Evolutionary conservation across 2,888 invertebrate species (phyloP).

Genomic region (Urechis unicinctus): DNA sequence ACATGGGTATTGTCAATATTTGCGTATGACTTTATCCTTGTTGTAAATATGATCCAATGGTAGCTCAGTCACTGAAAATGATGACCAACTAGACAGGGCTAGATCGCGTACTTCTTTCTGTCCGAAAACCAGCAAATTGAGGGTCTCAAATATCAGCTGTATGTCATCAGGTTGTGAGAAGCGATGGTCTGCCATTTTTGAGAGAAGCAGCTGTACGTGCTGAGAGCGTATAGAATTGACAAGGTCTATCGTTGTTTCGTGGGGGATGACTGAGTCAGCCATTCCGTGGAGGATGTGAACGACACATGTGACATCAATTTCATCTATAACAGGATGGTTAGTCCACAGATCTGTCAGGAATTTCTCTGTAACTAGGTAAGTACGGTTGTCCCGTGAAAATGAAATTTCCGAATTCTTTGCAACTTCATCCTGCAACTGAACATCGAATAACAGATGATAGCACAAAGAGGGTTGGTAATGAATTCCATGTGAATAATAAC

Average conservation of each 20-base stretch:
- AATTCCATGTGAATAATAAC: too few species aligned
- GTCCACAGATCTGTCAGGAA: neutral
- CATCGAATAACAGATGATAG: too few species aligned
- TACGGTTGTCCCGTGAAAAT: neutral
- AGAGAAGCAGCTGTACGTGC: constrained; percentile 13
- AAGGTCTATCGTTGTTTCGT: constrained; percentile 11
- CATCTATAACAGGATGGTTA: too few species aligned
- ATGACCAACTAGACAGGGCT: constrained; percentile 5
- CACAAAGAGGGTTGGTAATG: too few species aligned
- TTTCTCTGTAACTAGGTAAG: neutral
- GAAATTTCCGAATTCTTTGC: too few species aligned
- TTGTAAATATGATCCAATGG: too few species aligned
- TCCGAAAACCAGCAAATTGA: constrained; percentile 11
- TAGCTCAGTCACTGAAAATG: too few species aligned
- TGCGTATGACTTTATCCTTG: too few species aligned
- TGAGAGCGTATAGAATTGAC: constrained; percentile 9
- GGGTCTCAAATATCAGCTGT: constrained; percentile 10
- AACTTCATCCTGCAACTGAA: too few species aligned
- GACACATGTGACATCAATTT: neutral
- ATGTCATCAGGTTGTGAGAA: constrained; percentile 18
- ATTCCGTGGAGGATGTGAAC: constrained; percentile 19
- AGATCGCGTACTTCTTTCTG: constrained; percentile 4
- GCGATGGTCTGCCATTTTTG: constrained; percentile 17
- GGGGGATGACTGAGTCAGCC: constrained; percentile 16
- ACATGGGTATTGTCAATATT: too few species aligned